A percentile compares a stretch with the other conserved stretches of the same genome.
Evolutionary conservation across 2,888 invertebrate genomes (phyloP).

Genomic region (Coecobrya sp.): DNA sequence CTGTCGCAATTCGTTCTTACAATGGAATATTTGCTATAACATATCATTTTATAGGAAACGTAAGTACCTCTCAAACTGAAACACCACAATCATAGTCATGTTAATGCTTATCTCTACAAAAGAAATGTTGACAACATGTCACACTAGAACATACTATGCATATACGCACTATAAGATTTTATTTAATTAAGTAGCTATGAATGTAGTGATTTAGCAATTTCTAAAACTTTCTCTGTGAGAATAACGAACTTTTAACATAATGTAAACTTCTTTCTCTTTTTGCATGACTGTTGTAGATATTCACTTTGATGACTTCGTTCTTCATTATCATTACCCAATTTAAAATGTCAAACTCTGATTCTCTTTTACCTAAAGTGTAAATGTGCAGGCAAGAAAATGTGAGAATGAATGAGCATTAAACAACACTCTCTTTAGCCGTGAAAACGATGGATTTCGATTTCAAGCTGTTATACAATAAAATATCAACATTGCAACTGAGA

Average conservation of each 20-base stretch:
- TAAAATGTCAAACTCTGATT: not conserved
- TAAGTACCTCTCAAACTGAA: no score
- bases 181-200: not conserved
- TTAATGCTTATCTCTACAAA: not conserved
- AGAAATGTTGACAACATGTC: not conserved
- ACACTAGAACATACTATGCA: no score
- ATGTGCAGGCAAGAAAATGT: no score
- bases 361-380: no score
- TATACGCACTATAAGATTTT: not conserved
- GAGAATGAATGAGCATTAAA: no score
- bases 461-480: no score
- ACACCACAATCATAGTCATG: not conserved
- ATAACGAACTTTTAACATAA: not conserved
- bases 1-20: not conserved
- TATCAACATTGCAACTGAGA: no score
- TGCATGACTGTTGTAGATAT: not conserved
- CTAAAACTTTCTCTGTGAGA: no score
- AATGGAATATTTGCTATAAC: slow-evolving; percentile 4
- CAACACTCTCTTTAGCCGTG: no score
- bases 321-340: slow-evolving; percentile 34
- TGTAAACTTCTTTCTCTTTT: not conserved
- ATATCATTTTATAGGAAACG: slow-evolving; percentile 9
- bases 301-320: slow-evolving; percentile 13
- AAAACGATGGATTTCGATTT: no score
- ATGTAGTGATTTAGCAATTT: no score